Evolutionary conservation across 2,888 invertebrate species (phyloP).

Genomic region (Eupithecia subfuscata): DNA sequence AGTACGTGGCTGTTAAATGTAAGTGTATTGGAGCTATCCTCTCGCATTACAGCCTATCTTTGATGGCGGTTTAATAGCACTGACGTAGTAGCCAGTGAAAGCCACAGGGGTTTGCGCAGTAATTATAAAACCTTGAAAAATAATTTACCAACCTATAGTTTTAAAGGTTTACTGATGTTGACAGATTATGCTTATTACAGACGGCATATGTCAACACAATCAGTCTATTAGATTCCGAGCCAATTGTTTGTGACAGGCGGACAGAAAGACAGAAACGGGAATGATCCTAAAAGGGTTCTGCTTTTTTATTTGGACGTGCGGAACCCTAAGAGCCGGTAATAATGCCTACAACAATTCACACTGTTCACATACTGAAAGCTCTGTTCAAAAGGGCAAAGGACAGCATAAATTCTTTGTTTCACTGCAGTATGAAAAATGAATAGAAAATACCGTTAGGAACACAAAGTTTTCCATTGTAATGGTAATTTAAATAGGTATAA

Average conservation of each 20-base stretch:
- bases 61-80: conserved; percentile 21
- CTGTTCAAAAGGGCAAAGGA: neutral
- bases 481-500: conserved; percentile 27
- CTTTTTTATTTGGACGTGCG: neutral
- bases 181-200: neutral
- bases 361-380: neutral
- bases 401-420: neutral
- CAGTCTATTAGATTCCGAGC: neutral
- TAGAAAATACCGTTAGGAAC: conserved; percentile 5
- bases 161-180: neutral
- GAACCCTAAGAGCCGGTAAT: neutral
- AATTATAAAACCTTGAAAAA: neutral
- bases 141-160: neutral
- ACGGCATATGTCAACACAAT: neutral
- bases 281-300: neutral
- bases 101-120: conserved; percentile 1
- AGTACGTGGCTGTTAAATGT: conserved; percentile 16
- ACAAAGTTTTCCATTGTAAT: conserved; percentile 20
- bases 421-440: neutral
- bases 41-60: conserved; percentile 19
- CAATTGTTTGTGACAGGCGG: neutral
- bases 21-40: conserved; percentile 25
- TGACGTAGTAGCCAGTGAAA: neutral
- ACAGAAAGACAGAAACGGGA: neutral
- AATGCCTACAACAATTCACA: neutral